phyloP scores from a whole-genome alignment of 2,888 invertebrate genomes.

The Gymnosoma rotundatum region DNA sequence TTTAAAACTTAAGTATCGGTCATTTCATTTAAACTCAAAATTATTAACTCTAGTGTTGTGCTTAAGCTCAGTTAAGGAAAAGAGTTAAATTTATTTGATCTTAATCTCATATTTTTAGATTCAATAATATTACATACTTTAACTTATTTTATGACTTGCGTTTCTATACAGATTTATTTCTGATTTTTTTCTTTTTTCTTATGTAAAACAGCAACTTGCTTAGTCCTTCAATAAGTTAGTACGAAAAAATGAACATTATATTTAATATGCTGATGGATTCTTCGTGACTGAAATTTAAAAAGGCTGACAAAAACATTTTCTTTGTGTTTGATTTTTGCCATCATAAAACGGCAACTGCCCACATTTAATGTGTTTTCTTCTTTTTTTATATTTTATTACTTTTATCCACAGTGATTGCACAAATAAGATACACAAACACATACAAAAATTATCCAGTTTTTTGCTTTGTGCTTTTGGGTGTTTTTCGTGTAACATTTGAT shows the following conservation, averaged over 20 bases:
- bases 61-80: no score
- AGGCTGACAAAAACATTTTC: background rate
- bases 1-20: no score
- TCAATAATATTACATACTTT: no score
- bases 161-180: no score
- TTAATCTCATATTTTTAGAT: no score
- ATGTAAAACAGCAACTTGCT: background rate
- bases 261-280: slow-evolving; percentile 62
- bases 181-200: no score
- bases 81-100: no score
- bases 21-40: no score
- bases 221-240: slow-evolving; percentile 42
- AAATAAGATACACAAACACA: background rate
- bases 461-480: slow-evolving; percentile 23
- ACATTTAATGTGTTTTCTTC: slow-evolving; percentile 2
- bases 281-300: slow-evolving; percentile 64
- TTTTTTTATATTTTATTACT: background rate
- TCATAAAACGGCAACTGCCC: slow-evolving; percentile 54
- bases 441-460: slow-evolving; percentile 34
- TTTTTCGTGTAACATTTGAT: slow-evolving; percentile 34
- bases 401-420: background rate
- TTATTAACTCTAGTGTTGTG: no score
- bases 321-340: background rate
- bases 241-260: slow-evolving; percentile 47
- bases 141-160: no score